Evolutionary conservation across 1,140 invertebrate species (phyloP), one percentile per base, ranked within the genome.

Genomic region (Lasioglossum baleicum): DNA sequence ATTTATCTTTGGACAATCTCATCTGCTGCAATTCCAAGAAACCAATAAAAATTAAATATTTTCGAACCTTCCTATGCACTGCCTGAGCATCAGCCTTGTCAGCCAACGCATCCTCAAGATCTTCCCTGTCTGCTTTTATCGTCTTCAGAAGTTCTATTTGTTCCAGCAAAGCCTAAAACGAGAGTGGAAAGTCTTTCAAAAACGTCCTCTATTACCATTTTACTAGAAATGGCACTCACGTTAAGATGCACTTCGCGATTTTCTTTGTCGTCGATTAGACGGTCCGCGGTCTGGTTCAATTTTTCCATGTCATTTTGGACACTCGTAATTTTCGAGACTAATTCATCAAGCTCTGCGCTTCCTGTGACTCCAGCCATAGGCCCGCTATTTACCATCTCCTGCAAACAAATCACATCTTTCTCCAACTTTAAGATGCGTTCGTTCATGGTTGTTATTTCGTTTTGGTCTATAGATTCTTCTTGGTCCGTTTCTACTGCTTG

Each of bases 61-160:
- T 7, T 10, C 7, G 7, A 13, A 90, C 90, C 85, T 96, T 96
- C 5, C 94, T 93, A 35, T 95, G 94, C 64, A 96, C 90, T 74
- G 94, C 91, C 2, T 93, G 92, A 63, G 95, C 91, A 87, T 96
- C 96, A 0, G 96, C 96, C 91, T 96, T 96, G 31, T 96, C 95
- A 0, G 95, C 95, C 78, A 96, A 91, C 2, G 95, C 94, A 69
- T 96, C 95, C 66, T 95, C 94, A 81, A 96, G 91, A 84, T 96
- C 95, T 83, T 95, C 94, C 75, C 95, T 94, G 82, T 96, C 94
- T 26, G 96, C 94, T 91, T 96, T 96, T 0, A 89, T 69, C 2
- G 88, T 93, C 84, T 94, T 95, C 56, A 95, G 65, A 31, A 94
- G 60, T 80, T 95, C 94, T 56, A 95, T 92, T 90, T 95, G 93